Evolutionary conservation across 2,797 vertebrate genomes (phyloP), one percentile per base, ranked within the genome.

Genomic region (Hozukius guyotensis): DNA sequence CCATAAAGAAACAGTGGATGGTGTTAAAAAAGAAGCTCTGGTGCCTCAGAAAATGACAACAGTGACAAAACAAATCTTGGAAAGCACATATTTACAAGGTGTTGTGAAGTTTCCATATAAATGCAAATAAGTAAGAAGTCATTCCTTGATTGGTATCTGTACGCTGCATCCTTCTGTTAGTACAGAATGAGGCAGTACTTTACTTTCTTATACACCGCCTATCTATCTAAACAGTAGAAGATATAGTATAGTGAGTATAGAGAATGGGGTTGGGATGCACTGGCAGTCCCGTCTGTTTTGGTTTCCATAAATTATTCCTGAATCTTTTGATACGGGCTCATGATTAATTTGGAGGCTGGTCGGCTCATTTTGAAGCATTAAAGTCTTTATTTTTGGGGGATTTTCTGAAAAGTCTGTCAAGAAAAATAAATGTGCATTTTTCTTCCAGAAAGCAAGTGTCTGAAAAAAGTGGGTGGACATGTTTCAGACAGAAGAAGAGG

Each of bases 271-370:
- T 38, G 34, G 8, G 22, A 72, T 22, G 32, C 46, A 53, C 29
- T 46, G 24, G 0, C 18, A n/a, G 11, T 27, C 57, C 46, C 20
- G 3, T 5, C 42, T 29, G 25, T 76, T 69, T 34, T 8, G 65
- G 14, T 27, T 42, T 46, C 61, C 18, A 63, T 42, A 4, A 81
- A 74, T 64, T n/a, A 82, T 79, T 64, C 59, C 77, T 24, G 6
- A 68, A 46, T 61, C 38, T 65, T 77, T 42, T 63, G 2, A 62
- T 55, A 31, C 10, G 6, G 60, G 42, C 69, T 74, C 0, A 0
- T 49, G 55, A 62, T 77, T 82, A 14, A 75, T 80, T 53, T 53
- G 31, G 18, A 55, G 62, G 59, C 57, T 52, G 22, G 10, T 12
- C 25, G 62, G 3, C 57, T 72, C 75, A 66, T 1, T 72, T 57